Percentiles rank a stretch among this genome's conserved stretches.
Conservation (phyloP, 2,113 vertebrate genomes). For the Murina feae region DNA sequence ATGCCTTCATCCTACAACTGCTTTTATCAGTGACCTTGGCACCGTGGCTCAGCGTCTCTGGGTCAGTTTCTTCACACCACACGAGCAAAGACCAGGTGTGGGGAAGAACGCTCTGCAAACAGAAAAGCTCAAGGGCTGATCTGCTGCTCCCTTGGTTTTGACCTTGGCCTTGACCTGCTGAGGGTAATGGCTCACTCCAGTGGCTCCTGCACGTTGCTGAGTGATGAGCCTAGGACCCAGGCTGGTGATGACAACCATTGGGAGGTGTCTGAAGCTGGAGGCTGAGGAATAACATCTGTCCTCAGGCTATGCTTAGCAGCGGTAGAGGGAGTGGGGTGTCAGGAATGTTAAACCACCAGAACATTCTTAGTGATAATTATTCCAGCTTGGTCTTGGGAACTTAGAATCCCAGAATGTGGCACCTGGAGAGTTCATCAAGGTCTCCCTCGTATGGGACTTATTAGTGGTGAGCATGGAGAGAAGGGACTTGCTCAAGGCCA, state of each 20-base stretch:
- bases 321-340: background rate
- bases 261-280: background rate
- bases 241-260: background rate
- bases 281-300: background rate
- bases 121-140: accelerated
- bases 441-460: background rate
- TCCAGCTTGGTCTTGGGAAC: background rate
- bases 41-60: background rate
- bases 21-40: background rate
- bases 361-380: background rate
- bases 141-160: background rate
- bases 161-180: background rate
- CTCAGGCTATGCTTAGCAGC: background rate
- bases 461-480: background rate
- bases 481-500: background rate
- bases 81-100: background rate
- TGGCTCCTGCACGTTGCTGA: background rate
- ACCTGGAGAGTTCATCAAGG: background rate
- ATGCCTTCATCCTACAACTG: too few species aligned
- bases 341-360: background rate
- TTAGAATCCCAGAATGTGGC: background rate
- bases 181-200: background rate
- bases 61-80: background rate
- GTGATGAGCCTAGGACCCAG: background rate
- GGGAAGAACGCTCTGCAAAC: background rate